phyloP scores from a whole-genome alignment of 2,888 invertebrate species.

The Cantharis lateralis region DNA sequence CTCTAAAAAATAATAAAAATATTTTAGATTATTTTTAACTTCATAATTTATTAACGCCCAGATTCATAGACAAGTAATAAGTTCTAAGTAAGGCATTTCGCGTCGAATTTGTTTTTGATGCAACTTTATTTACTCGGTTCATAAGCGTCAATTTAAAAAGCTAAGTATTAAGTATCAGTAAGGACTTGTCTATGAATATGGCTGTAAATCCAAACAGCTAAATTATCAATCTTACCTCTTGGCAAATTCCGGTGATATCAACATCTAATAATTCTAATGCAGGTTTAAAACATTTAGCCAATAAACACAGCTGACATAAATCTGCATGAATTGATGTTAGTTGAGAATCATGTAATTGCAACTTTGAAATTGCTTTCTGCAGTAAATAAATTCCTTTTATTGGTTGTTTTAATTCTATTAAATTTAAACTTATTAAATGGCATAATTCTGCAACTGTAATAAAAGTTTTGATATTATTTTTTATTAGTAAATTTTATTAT shows the following conservation, averaged over 20 bases:
- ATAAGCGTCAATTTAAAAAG: no score
- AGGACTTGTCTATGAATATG: no score
- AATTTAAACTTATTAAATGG: constrained; percentile 77
- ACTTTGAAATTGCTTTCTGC: constrained; percentile 83
- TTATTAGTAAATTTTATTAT: no score
- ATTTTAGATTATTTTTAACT: neutral
- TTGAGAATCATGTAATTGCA: constrained; percentile 85
- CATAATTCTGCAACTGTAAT: constrained; percentile 85
- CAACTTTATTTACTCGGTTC: no score
- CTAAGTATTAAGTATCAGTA: no score
- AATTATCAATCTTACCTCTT: constrained; percentile 65
- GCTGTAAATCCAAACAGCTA: no score
- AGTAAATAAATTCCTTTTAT: constrained; percentile 83
- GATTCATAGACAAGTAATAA: no score
- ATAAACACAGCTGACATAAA: constrained; percentile 87
- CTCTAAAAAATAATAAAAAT: constrained; percentile 36
- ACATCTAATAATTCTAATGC: constrained; percentile 86
- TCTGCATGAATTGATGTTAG: constrained; percentile 94
- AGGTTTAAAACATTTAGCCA: constrained; percentile 90
- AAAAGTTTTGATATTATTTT: neutral
- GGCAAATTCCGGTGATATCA: constrained; percentile 90
- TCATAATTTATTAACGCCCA: neutral
- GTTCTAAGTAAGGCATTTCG: no score
- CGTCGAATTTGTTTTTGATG: no score
- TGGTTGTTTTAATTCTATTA: constrained; percentile 78